Evolutionary conservation across 2,888 invertebrate species (phyloP).

Genomic region (Chorisops tibialis): DNA sequence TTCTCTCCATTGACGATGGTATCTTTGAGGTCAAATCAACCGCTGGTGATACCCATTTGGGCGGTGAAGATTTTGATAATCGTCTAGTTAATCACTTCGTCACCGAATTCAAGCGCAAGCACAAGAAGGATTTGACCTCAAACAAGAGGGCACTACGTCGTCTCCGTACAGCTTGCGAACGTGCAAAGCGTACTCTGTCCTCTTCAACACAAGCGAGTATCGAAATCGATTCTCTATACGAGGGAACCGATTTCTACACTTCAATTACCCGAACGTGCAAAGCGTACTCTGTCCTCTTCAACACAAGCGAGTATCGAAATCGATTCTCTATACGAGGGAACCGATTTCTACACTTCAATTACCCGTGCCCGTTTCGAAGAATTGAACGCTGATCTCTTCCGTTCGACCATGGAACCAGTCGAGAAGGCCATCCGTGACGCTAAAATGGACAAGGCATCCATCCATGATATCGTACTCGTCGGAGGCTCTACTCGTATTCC

Average conservation of each 20-base stretch:
- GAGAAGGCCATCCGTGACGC: slow-evolving; percentile 96
- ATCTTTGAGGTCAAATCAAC: slow-evolving; percentile 95
- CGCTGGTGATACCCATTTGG: slow-evolving; percentile 92
- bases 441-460: slow-evolving; percentile 88
- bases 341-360: slow-evolving; percentile 94
- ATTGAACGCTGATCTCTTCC: slow-evolving; percentile 92
- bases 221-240: no score
- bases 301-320: slow-evolving; percentile 93
- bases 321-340: slow-evolving; percentile 90
- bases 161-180: slow-evolving; percentile 87
- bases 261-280: slow-evolving; percentile 87
- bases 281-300: slow-evolving; percentile 78
- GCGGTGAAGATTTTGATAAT: slow-evolving; percentile 92
- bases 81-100: slow-evolving; percentile 86
- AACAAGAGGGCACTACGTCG: slow-evolving; percentile 90
- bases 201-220: no score
- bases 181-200: no score
- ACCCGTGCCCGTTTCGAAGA: slow-evolving; percentile 97
- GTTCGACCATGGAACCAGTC: slow-evolving; percentile 93
- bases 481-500: slow-evolving; percentile 98
- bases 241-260: no score
- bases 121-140: slow-evolving; percentile 81
- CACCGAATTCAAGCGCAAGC: slow-evolving; percentile 91
- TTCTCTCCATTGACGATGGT: slow-evolving; percentile 93
- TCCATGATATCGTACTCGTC: slow-evolving; percentile 88